phyloP scores from a whole-genome alignment of 2,888 invertebrate genomes.

The Gerosis bhagava region DNA sequence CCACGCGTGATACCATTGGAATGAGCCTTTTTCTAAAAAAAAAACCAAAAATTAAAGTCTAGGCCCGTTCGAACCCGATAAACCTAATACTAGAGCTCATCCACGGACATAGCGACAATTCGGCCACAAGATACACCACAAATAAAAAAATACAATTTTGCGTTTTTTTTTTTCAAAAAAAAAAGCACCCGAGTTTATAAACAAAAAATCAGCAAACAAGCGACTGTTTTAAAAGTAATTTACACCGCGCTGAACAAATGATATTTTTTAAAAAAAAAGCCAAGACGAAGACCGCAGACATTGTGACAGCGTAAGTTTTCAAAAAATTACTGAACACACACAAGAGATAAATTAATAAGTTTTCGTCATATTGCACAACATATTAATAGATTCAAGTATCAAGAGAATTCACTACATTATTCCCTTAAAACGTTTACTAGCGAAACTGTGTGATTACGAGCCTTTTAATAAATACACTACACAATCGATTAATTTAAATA shows the following conservation, averaged over 20 bases:
- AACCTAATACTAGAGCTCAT: constrained; percentile 53
- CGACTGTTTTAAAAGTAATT: constrained; percentile 39
- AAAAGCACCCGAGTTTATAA: constrained; percentile 56
- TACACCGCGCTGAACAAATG: too few species aligned
- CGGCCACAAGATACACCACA: constrained; percentile 61
- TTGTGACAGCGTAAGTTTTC: too few species aligned
- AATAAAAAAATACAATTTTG: constrained; percentile 42
- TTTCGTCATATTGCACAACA: constrained; percentile 20
- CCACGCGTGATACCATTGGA: constrained; percentile 42
- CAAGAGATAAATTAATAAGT: too few species aligned
- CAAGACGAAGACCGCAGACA: too few species aligned
- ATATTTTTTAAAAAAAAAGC: too few species aligned
- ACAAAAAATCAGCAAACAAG: constrained; percentile 42
- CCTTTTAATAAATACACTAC: constrained; percentile 2
- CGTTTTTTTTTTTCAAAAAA: too few species aligned
- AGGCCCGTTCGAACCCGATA: constrained; percentile 48
- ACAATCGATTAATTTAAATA: constrained; percentile 11
- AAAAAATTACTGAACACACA: too few species aligned
- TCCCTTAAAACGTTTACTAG: too few species aligned
- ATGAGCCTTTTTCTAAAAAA: too few species aligned
- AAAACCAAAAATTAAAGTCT: constrained; percentile 41
- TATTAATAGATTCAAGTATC: constrained; percentile 6
- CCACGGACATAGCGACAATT: constrained; percentile 65
- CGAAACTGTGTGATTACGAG: not conserved
- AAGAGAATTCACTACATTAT: too few species aligned